Evolutionary conservation across 1,140 invertebrate species (phyloP), one percentile per base, ranked within the genome.

Genomic region (Drosophila yakuba): DNA sequence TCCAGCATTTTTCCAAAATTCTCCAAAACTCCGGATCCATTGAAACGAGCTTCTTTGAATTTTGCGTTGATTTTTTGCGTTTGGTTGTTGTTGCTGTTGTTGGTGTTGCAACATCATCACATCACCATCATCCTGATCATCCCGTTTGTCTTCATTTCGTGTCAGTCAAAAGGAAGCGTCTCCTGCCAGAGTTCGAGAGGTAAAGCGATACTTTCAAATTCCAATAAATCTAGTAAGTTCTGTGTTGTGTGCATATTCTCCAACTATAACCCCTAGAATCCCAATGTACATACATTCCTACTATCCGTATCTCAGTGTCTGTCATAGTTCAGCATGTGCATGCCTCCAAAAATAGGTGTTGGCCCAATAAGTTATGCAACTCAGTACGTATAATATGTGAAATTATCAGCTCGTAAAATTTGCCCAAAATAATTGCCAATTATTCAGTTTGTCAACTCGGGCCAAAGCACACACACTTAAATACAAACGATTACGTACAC

Each of bases 321-420:
- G 72, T 62, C 41, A 60, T 57, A 55, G 63, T 66, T 69, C 78
- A 88, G 84, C 84, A 89, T 89, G 84, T 89, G 84, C 84, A 89
- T 89, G 83, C 43, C 45, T 51, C 51, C 54, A 12, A 45, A 45
- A 57, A 59, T 44, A 67, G 56, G 36, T 41, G 50, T 39, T 36
- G 55, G 55, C 39, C 11, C 15, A 71, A 58, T 71, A 76, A 68
- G 48, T 68, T 61, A 44, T 51, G 67, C 51, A 67, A 45, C 74
- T 68, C 54, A 76, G 74, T 76, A 77, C 74, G 61, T 88, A 82
- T 85, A 88, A 88, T 85, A 88, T 83, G 72, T 88, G 67, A 79
- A 89, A 88, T 88, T 88, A 88, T 83, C 83, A 88, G 83, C 84
- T 80, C 83, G 66, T 88, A 89, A 88, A 88, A 57, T 71, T 83